These are phyloP conservation scores for Loxodonta africana DNA, from an alignment of 2,113 vertebrate genomes.

Conservation along the genomic window DNA sequence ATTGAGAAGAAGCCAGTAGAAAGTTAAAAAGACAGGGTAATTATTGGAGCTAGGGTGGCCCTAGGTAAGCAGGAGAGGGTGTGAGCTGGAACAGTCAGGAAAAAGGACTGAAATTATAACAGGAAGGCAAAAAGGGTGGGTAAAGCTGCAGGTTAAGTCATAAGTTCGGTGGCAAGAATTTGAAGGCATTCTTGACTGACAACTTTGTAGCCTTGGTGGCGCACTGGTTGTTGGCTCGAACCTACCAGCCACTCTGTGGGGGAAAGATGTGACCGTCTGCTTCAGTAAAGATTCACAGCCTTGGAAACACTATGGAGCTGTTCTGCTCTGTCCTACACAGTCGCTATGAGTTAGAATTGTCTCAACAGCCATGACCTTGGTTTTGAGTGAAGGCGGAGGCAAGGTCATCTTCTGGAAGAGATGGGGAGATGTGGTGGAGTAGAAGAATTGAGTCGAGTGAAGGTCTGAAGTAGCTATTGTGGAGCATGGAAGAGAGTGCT, in stretches of 20 bases:
- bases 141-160: background rate
- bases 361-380: too few relatives aligned
- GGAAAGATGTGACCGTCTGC: too few relatives aligned
- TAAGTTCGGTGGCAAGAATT: background rate
- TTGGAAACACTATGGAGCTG: too few relatives aligned
- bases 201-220: too few relatives aligned
- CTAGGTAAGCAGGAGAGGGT: background rate
- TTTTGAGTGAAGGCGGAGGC: background rate
- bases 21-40: background rate
- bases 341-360: too few relatives aligned
- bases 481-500: rapidly evolving
- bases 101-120: background rate
- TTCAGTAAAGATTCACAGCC: too few relatives aligned
- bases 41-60: background rate
- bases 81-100: background rate
- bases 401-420: background rate
- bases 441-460: background rate
- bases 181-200: background rate
- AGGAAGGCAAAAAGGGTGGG: background rate
- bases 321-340: too few relatives aligned
- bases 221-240: too few relatives aligned
- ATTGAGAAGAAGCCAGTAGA: background rate
- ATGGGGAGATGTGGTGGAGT: background rate
- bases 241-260: too few relatives aligned
- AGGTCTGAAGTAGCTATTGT: background rate